Evolutionary conservation across 64 coral and sea anemone genomes (phyloP), one percentile per base, ranked within the genome.

Genomic region (Exaiptasia diaphana): DNA sequence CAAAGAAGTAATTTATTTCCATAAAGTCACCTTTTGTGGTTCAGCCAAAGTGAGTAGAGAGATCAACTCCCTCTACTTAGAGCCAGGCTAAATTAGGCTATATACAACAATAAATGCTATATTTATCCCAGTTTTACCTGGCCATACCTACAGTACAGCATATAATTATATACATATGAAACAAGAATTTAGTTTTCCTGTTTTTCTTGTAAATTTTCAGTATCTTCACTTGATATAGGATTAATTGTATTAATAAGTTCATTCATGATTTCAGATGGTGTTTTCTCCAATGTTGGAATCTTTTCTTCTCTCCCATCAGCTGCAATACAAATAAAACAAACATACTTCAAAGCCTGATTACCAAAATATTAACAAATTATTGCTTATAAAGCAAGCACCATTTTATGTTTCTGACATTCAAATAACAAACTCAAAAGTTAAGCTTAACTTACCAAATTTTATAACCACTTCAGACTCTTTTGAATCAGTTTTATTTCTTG

Each of bases 381-480:
- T 46, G 43, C 6, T 8, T 46, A 46, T 8, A 46, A 46, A 46
- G 5, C 15, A 46, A 15, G 43, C 6, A 46, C 43, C 43, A 46
- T 46, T 46, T 15, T 8, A 7, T 46, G 15, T 46, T 46, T 6
- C 6, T 46, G 43, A 15, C n/a, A n/a, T n/a, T n/a, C n/a, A 54
- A 54, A 23, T 15, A 23, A 54, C 0, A n/a, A 23, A 54, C 52
- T 0, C 52, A 54, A 54, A 54, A 0, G 24, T 15, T 54, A 54
- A 54, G 52, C 52, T 64, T 3, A 37, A 85, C 87, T 90, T 77
- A 90, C 93, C 77, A 81, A 86, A 96, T 62, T 48, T 68, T 55
- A 96, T 72, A 2, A 57, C 42, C 13, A 96, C 38, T 32, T 83
- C 82, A 18, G 81, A 79, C 50, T 67, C 67, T 68, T 63, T 29